phyloP scores from a whole-genome alignment of 2,113 vertebrate species.

The Phyllostomus hastatus region DNA sequence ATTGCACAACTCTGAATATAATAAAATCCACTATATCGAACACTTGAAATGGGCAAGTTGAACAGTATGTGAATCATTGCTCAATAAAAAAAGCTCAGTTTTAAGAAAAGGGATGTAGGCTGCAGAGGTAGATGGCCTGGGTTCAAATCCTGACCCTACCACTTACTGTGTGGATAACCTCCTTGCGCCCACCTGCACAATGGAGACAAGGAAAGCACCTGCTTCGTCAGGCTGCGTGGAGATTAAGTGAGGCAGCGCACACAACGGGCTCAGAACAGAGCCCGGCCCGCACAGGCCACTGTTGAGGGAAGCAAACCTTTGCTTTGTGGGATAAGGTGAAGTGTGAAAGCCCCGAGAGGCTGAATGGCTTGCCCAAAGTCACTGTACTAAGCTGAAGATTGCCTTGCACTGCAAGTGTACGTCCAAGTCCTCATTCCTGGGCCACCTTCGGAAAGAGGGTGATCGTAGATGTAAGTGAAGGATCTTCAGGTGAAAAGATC shows the following conservation, averaged over 20 bases:
- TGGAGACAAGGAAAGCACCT: background rate
- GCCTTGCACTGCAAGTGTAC: background rate
- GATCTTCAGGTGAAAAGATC: background rate
- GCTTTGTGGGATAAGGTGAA: background rate
- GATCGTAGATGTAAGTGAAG: background rate
- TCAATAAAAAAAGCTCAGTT: background rate
- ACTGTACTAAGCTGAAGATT: background rate
- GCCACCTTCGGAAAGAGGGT: background rate
- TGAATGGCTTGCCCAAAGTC: background rate
- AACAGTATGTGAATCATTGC: background rate
- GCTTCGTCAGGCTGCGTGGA: background rate
- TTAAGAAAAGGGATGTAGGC: too few relatives aligned
- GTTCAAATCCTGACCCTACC: background rate
- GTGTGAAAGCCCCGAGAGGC: background rate
- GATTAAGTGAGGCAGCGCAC: too few relatives aligned
- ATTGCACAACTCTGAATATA: background rate
- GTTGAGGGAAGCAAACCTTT: background rate
- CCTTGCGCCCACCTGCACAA: background rate
- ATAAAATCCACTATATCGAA: background rate
- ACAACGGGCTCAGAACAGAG: rapidly evolving
- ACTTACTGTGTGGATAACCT: background rate
- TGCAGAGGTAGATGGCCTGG: background rate
- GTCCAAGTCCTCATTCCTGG: background rate
- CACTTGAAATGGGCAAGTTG: background rate
- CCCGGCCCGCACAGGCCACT: background rate